Base-by-base conservation (phyloP, 2,797 vertebrate genomes). In the Lophius americanus region DNA sequence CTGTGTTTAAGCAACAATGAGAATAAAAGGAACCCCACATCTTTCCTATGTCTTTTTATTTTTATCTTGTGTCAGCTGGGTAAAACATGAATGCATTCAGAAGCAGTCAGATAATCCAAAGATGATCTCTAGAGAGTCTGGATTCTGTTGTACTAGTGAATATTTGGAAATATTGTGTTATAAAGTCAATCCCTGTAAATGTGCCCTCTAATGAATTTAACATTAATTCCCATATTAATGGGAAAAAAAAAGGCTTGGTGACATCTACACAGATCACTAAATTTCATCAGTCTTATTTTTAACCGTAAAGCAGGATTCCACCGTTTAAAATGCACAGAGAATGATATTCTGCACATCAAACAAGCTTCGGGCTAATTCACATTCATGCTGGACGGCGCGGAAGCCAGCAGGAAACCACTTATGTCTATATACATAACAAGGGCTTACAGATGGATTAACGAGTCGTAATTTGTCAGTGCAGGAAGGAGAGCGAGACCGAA, bases 321-420 rank as follows among this genome's bases (percentile, higher is more conserved):
- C 5, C 32, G n/a, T 14, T 52, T 48, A 13, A 60, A 41, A n/a
- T 68, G 44, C 1, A 0, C 49, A 59, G 59, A 43, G 32, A 52
- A 74, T 54, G 64, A 37, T 48, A 70, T 71, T 70, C 56, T 43
- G 42, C 42, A 75, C 70, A 89, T 90, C 83, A 89, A 86, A 90
- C 79, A 50, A 6, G 70, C 75, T 62, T 35, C 66, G 44, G 36
- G 38, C 73, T 81, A 39, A 85, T 83, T 85, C 65, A 59, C 58
- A 83, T 82, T 84, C 77, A 78, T 64, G 64, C 14, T 51, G 51
- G 75, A 70, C 59, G 6, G 61, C 53, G 51, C 60, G 64, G 50
- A 63, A 60, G 56, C 47, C 51, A 64, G 64, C 50, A 50, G 56
- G 58, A 70, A 81, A 11, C 10, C 64, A 64, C 77, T 64, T 23